Conservation (phyloP, 2,888 invertebrate species). For the Eilema sororculum region DNA sequence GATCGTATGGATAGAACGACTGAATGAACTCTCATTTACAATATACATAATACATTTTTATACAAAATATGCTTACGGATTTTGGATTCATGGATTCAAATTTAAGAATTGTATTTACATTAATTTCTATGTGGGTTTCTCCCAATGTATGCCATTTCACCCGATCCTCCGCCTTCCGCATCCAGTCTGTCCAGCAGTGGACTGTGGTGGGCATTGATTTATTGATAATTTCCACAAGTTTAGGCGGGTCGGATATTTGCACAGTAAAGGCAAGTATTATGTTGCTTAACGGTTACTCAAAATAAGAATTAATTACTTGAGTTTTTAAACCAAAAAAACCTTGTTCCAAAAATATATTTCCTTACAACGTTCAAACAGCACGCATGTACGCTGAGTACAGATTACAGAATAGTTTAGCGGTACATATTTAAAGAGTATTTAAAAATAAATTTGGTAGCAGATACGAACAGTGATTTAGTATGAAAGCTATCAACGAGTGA, state of each 20-base stretch:
- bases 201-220: too few relatives aligned
- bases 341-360: not conserved
- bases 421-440: conserved; percentile 55
- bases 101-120: not conserved
- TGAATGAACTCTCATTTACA: not conserved
- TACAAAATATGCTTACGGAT: not conserved
- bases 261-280: not conserved
- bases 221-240: too few relatives aligned
- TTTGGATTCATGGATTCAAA: not conserved
- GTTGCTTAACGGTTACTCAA: not conserved
- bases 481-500: conserved; percentile 75
- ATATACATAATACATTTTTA: too few relatives aligned
- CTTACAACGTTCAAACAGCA: not conserved
- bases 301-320: not conserved
- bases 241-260: not conserved
- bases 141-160: too few relatives aligned
- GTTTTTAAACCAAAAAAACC: not conserved
- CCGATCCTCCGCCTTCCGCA: too few relatives aligned
- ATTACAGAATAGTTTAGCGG: conserved; percentile 33
- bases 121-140: too few relatives aligned
- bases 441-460: conserved; percentile 69
- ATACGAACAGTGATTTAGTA: conserved; percentile 75
- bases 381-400: conserved; percentile 6
- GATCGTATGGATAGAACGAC: not conserved
- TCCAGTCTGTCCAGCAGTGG: too few relatives aligned